Evolutionary conservation across 2,888 invertebrate species (phyloP), one percentile per base, ranked within the genome.

Genomic region (Trichopoda pennipes): DNA sequence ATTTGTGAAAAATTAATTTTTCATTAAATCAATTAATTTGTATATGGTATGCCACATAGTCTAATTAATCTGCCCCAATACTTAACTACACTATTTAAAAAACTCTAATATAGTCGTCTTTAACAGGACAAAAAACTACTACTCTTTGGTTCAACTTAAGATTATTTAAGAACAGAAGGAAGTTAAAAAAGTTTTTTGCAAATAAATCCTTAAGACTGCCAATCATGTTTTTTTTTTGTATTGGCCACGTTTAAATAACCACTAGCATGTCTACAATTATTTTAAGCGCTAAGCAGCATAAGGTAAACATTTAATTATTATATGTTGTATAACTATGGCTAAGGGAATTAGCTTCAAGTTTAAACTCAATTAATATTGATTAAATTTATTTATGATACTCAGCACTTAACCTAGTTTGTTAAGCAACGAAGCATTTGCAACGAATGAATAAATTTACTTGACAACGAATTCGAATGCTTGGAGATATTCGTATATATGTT

Each of bases 281-380:
- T 23, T 42, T 32, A 16, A 38, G 17, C 12, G 16, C 28, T 28
- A 1, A 28, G 28, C 17, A 38, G 8, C 16, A 66, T 10, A n/a
- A 51, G 17, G 21, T 28, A n/a, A n/a, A n/a, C 1, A 12, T n/a
- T 6, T n/a, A 16, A 44, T 44, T 0, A 2, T 14, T 44, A 44
- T 44, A n/a, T n/a, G n/a, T 44, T 44, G 19, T 53, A 6, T 42
- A 17, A n/a, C 35, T 49, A 9, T 49, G 6, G 58, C 55, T 32
- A 19, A 42, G 53, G 32, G 55, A 61, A 82, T 82, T 82, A 79
- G 70, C 81, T 79, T 75, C 49, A 70, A 78, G 70, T 78, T 86
- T 87, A 85, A 87, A 81, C 87, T 85, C 89, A 89, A 89, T 89
- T 89, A 88, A 85, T 85, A 86, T 87, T 88, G 88, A 89, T 89